These are phyloP conservation scores for Varecia variegata DNA, from an alignment of 2,797 vertebrate genomes.

Conservation along the genomic window DNA sequence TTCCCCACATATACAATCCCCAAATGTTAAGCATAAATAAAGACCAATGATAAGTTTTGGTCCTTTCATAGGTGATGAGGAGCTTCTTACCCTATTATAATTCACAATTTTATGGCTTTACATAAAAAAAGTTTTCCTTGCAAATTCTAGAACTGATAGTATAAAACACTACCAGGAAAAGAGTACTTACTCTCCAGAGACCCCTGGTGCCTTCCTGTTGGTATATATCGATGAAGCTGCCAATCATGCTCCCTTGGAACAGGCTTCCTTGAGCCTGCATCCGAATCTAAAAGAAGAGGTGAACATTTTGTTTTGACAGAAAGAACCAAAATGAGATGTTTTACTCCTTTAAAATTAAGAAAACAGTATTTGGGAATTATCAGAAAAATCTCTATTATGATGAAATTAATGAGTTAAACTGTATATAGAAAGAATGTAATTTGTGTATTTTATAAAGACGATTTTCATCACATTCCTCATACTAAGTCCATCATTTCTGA, in stretches of 20 bases:
- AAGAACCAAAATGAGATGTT: constrained; percentile 32
- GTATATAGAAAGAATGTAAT: not conserved
- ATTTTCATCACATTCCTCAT: constrained; percentile 40
- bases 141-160: not conserved
- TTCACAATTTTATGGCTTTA: constrained; percentile 21
- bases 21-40: constrained; percentile 36
- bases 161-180: constrained; percentile 30
- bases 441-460: constrained; percentile 30
- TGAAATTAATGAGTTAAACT: constrained; percentile 47
- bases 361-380: constrained; percentile 8
- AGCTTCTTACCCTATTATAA: constrained; percentile 37
- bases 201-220: constrained; percentile 95
- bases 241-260: constrained; percentile 97
- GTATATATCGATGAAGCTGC: constrained; percentile 98
- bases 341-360: constrained; percentile 41
- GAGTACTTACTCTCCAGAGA: constrained; percentile 93
- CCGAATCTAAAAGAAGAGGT: constrained; percentile 88
- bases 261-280: constrained; percentile 98
- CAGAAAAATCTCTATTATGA: not conserved
- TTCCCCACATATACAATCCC: not conserved
- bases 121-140: not conserved
- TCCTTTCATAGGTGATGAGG: constrained; percentile 8
- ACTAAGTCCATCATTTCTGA: constrained; percentile 42
- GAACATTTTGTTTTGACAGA: constrained; percentile 27
- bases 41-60: not conserved